Evolutionary conservation across 2,888 invertebrate genomes (phyloP), one percentile per base, ranked within the genome.

Genomic region (Autographa gamma): DNA sequence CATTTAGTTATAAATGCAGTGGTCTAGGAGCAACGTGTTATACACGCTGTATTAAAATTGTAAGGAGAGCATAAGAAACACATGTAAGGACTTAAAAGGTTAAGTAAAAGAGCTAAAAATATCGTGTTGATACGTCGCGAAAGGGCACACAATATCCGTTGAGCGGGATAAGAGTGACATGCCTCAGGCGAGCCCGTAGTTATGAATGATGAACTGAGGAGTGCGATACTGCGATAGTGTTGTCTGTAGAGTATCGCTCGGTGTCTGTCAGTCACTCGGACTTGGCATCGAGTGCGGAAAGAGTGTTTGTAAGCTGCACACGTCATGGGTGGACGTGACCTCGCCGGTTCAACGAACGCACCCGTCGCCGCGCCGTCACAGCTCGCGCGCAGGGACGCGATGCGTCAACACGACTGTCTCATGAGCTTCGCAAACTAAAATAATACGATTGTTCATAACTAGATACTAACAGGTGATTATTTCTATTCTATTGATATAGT

Each of bases 311-410:
- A 88, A 87, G 85, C 87, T 74, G 85, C 85, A 87, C 91, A 90
- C 93, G 92, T 92, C 93, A 93, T 89, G 80, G 87, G 80, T 93
- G 94, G 92, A 94, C 94, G 93, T 95, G 95, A 95, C 94, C 95
- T 93, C 95, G 91, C 75, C 90, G 91, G 95, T 94, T 95, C 95
- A 95, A 95, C 93, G 95, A 92, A 94, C 95, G 94, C 89, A 84
- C 89, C 85, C 92, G 83, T 77, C 81, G 71, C 32, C n/a, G 25
- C 73, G 63, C 77, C 83, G 93, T 92, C 93, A 92, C 92, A 89
- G 91, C 85, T 65, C 85, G 88, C 92, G 89, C 88, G 82, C 91
- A 87, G 81, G 76, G 77, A 78, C 41, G 85, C 90, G 90, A 92
- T 93, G 93, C 93, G 93, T 92, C 93, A 93, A 89, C 90, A 76